A percentile compares a stretch with the other conserved stretches of the same genome.
These are phyloP conservation scores for Sorex araneus DNA, from an alignment of 2,113 vertebrate genomes.

Conservation along the genomic window DNA sequence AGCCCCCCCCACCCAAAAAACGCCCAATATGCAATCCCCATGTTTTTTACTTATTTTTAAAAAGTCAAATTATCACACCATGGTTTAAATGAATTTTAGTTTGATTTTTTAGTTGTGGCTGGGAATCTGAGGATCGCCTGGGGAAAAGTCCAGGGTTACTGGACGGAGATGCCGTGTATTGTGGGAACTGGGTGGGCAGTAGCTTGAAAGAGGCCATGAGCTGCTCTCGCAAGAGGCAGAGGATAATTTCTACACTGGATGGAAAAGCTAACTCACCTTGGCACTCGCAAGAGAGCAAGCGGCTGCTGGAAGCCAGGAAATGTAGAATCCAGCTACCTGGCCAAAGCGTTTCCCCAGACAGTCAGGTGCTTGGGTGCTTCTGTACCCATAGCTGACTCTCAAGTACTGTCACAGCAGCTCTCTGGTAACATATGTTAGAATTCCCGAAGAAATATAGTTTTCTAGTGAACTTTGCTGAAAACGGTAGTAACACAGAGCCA, in stretches of 20 bases:
- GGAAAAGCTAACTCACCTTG: slow-evolving; percentile 94
- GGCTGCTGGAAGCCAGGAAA: slow-evolving; percentile 91
- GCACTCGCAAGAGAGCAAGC: slow-evolving; percentile 93
- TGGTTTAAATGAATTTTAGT: no score
- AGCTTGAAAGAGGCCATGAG: slow-evolving; percentile 97
- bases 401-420: slow-evolving; percentile 89
- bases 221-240: slow-evolving; percentile 96
- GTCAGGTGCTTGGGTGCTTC: slow-evolving; percentile 86
- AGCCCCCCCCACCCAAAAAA: no score
- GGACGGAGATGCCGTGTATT: slow-evolving; percentile 93
- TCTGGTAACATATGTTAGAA: slow-evolving; percentile 89
- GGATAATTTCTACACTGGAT: slow-evolving; percentile 95
- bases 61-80: slow-evolving; percentile 94
- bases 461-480: slow-evolving; percentile 89
- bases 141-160: slow-evolving; percentile 94
- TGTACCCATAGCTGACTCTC: slow-evolving; percentile 89
- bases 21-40: no score
- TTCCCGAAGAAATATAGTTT: slow-evolving; percentile 88
- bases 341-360: slow-evolving; percentile 88
- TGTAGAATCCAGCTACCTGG: slow-evolving; percentile 89
- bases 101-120: slow-evolving; percentile 81
- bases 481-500: slow-evolving; percentile 90
- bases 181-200: slow-evolving; percentile 95
- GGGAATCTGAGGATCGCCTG: slow-evolving; percentile 93
- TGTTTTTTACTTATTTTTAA: no score